Conservation (phyloP, 2,797 vertebrate genomes). For the Masticophis lateralis region DNA sequence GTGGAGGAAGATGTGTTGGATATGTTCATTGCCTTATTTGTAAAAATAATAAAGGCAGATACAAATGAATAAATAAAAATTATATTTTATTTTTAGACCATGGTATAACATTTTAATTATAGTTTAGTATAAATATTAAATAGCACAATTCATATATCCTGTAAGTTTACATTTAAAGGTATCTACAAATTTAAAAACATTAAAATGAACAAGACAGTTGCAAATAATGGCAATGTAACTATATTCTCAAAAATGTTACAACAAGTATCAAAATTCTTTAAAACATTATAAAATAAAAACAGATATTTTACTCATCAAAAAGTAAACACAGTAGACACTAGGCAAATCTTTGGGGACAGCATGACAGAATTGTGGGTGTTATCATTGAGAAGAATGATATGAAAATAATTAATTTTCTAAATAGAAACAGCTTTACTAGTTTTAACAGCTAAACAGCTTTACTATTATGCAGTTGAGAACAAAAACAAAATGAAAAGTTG, state of each 20-base stretch:
- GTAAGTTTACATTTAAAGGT: neutral
- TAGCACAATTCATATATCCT: neutral
- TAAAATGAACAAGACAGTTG: neutral
- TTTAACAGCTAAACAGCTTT: too few species aligned
- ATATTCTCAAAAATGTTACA: neutral
- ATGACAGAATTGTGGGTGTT: neutral
- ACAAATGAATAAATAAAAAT: neutral
- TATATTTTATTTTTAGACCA: neutral
- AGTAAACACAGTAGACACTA: neutral
- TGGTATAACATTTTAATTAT: neutral
- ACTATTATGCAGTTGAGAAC: neutral
- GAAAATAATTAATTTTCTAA: neutral
- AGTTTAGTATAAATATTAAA: neutral
- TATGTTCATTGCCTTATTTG: neutral
- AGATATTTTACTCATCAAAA: neutral
- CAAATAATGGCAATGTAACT: neutral
- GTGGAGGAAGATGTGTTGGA: neutral
- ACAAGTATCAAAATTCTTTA: neutral
- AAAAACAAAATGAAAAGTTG: neutral
- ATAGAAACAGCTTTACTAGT: too few species aligned
- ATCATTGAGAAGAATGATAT: neutral
- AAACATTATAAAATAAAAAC: neutral
- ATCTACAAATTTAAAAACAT: neutral
- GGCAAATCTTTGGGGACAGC: neutral
- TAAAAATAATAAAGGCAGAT: neutral